Evolutionary conservation across 2,113 vertebrate genomes (phyloP).

Genomic region (Theristicus caerulescens): DNA sequence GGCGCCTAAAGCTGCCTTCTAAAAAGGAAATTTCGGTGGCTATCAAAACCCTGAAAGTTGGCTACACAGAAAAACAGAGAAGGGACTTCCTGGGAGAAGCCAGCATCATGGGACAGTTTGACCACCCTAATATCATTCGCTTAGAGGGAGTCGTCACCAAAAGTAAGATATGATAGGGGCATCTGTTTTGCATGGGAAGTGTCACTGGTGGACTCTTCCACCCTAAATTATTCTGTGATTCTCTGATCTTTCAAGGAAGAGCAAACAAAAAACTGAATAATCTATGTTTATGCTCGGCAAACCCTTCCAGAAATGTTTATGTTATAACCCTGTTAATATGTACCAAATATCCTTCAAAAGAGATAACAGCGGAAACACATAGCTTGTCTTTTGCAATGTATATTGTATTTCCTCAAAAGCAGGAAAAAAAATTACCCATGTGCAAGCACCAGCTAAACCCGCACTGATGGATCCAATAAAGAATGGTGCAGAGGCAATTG

Average conservation of each 20-base stretch:
- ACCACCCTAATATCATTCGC: constrained; percentile 97
- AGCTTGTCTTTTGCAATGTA: neutral
- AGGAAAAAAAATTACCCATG: neutral
- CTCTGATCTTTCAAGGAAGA: neutral
- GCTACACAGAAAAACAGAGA: constrained; percentile 96
- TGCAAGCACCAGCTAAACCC: neutral
- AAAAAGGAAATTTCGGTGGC: constrained; percentile 98
- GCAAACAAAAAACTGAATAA: neutral
- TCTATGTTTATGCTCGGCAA: neutral
- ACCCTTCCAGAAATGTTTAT: neutral
- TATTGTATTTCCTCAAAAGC: neutral
- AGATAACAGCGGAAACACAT: neutral
- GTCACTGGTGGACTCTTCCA: neutral
- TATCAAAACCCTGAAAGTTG: constrained; percentile 96
- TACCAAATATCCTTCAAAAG: neutral
- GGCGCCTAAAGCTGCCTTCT: constrained; percentile 90
- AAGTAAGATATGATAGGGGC: constrained; percentile 78
- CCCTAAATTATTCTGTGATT: neutral
- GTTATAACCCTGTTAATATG: neutral
- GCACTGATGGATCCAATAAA: neutral
- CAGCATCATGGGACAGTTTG: constrained; percentile 98
- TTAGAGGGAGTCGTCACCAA: constrained; percentile 96
- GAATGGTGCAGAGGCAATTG: neutral
- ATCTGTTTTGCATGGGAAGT: neutral
- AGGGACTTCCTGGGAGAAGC: constrained; percentile 95